A percentile compares a stretch with the other conserved stretches of the same genome.
Evolutionary conservation across 2,113 vertebrate species (phyloP).

Genomic region (Narcine bancroftii): DNA sequence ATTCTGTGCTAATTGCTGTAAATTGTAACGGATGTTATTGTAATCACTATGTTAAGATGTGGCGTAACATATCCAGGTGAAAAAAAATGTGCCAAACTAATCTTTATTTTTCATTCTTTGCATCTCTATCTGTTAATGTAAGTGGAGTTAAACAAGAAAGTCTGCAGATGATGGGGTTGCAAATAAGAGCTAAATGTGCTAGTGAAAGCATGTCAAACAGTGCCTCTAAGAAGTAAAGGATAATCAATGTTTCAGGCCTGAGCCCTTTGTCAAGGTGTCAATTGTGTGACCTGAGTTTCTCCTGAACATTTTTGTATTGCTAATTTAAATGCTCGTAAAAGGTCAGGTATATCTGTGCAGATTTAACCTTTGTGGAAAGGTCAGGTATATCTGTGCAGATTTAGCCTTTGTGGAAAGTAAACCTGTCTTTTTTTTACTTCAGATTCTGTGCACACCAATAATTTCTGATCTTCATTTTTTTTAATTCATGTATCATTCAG

Average conservation of each 20-base stretch:
- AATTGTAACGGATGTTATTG: background rate
- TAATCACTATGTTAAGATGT: background rate
- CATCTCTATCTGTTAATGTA: background rate
- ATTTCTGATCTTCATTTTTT: background rate
- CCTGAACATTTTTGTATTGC: too few relatives aligned
- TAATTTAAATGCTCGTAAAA: too few relatives aligned
- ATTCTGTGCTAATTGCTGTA: background rate
- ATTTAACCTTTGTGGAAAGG: too few relatives aligned
- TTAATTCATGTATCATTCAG: background rate
- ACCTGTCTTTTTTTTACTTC: background rate
- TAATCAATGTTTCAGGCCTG: too few relatives aligned
- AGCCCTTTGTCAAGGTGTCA: too few relatives aligned
- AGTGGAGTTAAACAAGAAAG: too few relatives aligned
- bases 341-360: too few relatives aligned
- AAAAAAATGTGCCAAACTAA: background rate
- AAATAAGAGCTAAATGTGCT: too few relatives aligned
- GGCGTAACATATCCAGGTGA: background rate
- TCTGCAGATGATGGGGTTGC: too few relatives aligned
- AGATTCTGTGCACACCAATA: background rate
- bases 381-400: background rate
- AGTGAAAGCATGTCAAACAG: too few relatives aligned
- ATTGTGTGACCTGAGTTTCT: too few relatives aligned
- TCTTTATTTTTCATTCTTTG: background rate
- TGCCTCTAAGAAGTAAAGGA: too few relatives aligned
- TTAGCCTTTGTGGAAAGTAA: background rate